phyloP scores from a whole-genome alignment of 2,113 vertebrate species.

The Chloebia gouldiae region DNA sequence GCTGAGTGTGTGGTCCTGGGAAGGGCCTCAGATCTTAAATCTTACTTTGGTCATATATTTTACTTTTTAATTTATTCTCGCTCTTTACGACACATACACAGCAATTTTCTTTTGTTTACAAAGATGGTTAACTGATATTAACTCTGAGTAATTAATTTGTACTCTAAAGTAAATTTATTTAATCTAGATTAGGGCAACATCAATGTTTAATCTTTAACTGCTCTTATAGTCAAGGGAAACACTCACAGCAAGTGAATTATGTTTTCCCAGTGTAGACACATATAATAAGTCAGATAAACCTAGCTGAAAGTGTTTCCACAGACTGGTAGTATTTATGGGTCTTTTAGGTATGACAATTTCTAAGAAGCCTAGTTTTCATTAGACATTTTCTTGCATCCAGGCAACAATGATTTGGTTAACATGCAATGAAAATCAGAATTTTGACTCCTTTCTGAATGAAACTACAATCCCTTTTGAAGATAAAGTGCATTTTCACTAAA shows the following conservation, averaged over 20 bases:
- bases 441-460: not conserved
- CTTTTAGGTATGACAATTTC: not conserved
- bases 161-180: not conserved
- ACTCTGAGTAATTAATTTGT: not conserved
- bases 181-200: not conserved
- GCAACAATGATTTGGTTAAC: not conserved
- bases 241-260: not conserved
- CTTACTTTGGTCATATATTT: not conserved
- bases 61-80: not conserved
- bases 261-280: not conserved
- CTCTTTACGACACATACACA: not conserved
- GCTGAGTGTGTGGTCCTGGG: not conserved
- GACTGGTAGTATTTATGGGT: not conserved
- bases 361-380: not conserved
- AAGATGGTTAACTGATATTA: not conserved
- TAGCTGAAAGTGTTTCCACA: not conserved
- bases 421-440: not conserved
- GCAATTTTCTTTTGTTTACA: not conserved
- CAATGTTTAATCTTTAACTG: not conserved
- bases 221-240: not conserved
- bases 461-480: not conserved
- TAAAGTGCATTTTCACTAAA: not conserved
- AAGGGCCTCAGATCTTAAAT: rapidly evolving
- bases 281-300: not conserved
- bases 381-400: not conserved